Base-by-base conservation (phyloP, 23 tunicate species). In the Botrylloides violaceus region DNA sequence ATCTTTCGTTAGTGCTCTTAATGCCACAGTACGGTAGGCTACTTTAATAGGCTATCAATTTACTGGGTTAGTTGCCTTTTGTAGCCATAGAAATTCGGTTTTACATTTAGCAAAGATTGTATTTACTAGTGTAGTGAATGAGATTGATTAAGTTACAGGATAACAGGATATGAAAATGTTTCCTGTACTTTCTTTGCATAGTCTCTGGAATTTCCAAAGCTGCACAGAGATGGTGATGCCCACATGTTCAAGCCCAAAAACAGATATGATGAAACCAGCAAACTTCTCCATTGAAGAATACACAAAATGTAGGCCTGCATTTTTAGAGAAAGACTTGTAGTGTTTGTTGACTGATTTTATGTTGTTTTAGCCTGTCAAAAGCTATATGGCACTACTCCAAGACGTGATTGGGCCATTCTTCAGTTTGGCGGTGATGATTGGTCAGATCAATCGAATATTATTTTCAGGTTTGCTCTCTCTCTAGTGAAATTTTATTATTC, bases 161-260 rank as follows among this genome's bases (percentile, higher is more conserved):
- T n/a, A n/a, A 43, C 53, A 43, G 53, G 9, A 43, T 7, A 9
- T 43, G 53, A 43, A n/a, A 43, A 43, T 43, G 53, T 7, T 43
- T 43, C 53, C 15, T 9, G 53, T 43, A 43, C 15, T 43, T 43
- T 43, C 29, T n/a, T 18, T 60, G 23, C 30, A 5, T 50, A 80
- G 83, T 20, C 31, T 76, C 55, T 87, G 96, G 96, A 38, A 76
- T 33, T 87, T 63, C 49, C 82, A 77, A 70, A 71, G 81, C 1
- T 89, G 96, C 39, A 73, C 84, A 20, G 90, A 89, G 32, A 77
- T 89, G 84, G 81, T 78, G 12, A 72, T 82, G 81, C 90, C 96
- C 26, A 77, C 78, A 7, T 89, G 96, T 49, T 34, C 81, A 4
- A 59, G 65, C 61, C 84, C 84, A 7, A 64, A 64, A 2, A 60